Evolutionary conservation across 2,113 vertebrate genomes (phyloP), one percentile per base, ranked within the genome.

Genomic region (Callopanchax toddi): DNA sequence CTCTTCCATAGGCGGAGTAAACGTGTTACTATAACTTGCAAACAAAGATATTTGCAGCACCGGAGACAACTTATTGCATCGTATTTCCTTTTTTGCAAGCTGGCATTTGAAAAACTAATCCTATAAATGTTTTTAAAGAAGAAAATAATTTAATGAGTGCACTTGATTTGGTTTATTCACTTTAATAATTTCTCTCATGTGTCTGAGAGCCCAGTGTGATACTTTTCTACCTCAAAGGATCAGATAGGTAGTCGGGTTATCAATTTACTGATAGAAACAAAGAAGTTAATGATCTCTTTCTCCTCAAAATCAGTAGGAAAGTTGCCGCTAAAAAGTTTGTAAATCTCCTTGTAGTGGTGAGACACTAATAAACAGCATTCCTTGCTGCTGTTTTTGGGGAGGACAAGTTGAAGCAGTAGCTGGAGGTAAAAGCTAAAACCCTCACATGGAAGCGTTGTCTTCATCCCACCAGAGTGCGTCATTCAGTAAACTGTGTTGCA

Each of bases 261-360:
- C n/a, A n/a, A n/a, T n/a, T n/a, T n/a, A n/a, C n/a, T n/a, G 52
- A 17, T 3, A 16, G 12, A 18, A n/a, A 20, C 17, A 20, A 44
- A 20, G 9, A 44, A 18, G 22, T 23, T 51, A n/a, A 40, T 18
- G 16, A 20, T 63, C 56, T 40, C 29, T 21, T 40, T 71, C 52
- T 81, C 70, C 52, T 65, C 60, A 63, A 76, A 84, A 67, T 71
- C 61, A 37, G 56, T 59, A 51, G 74, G 52, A 81, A 62, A 36
- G 56, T 84, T 54, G 21, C 62, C 56, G 46, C 57, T 53, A 40
- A 50, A 75, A 79, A 73, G 64, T 74, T 79, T 73, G 67, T 64
- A 21, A n/a, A 80, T 64, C 44, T 67, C 65, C 74, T 88, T 89
- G 82, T 90, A 86, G 84, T 88, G 86, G 85, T 43, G 69, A 61